These are phyloP conservation scores for Machaerirhynchus nigripectus DNA, from an alignment of 2,113 vertebrate genomes.

Conservation along the genomic window DNA sequence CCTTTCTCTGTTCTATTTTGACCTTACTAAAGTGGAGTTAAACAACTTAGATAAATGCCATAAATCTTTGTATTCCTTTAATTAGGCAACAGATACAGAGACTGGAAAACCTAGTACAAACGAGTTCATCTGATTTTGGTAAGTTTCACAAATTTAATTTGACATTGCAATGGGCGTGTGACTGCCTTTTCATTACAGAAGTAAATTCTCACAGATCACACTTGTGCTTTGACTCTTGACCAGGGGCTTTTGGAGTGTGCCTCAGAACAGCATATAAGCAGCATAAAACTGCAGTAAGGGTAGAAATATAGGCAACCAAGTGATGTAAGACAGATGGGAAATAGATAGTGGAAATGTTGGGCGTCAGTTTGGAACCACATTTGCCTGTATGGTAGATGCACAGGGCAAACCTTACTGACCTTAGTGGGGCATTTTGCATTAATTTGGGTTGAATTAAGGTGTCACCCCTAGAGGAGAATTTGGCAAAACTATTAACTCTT, in stretches of 20 bases:
- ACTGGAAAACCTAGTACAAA: slow-evolving; percentile 83
- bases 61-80: slow-evolving; percentile 37
- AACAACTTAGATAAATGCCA: neutral
- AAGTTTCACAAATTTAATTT: slow-evolving; percentile 66
- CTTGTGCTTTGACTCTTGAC: neutral
- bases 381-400: neutral
- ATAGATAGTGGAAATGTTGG: neutral
- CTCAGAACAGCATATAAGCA: neutral
- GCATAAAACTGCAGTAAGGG: neutral
- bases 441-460: neutral
- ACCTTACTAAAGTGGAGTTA: neutral
- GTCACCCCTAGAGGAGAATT: neutral
- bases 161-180: neutral
- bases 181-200: neutral
- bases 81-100: slow-evolving; percentile 85
- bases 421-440: neutral
- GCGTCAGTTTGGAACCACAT: neutral
- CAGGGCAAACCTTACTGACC: neutral
- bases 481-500: neutral
- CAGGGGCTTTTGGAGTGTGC: neutral
- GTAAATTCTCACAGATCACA: neutral
- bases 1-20: neutral
- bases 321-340: neutral
- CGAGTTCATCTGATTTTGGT: slow-evolving; percentile 89
- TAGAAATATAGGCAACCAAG: neutral